Evolutionary conservation across 2,888 invertebrate species (phyloP).

Genomic region (Trissolcus japonicus): DNA sequence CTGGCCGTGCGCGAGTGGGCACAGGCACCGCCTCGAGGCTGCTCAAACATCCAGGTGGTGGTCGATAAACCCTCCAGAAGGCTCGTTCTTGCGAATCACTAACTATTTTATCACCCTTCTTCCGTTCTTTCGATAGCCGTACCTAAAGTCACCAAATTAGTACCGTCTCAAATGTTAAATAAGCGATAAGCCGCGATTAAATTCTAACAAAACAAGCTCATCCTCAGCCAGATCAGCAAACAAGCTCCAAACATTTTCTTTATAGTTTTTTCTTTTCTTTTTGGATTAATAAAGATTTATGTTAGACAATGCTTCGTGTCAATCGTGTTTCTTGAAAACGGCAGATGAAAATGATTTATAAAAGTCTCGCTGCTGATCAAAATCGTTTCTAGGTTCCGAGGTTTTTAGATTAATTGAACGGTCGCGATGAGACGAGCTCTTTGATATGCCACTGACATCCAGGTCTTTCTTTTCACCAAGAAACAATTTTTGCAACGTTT

Average conservation of each 20-base stretch:
- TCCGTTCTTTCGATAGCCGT: conserved; percentile 93
- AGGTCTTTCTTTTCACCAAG: neutral
- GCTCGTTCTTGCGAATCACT: conserved; percentile 98
- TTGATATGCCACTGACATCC: neutral
- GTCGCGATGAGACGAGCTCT: conserved; percentile 11
- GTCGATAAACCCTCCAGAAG: conserved; percentile 97
- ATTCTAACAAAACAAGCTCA: conserved; percentile 22
- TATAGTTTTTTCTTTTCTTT: neutral
- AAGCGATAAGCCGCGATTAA: conserved; percentile 44
- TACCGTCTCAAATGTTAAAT: conserved; percentile 60
- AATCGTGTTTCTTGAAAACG: conserved; percentile 22
- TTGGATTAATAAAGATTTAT: neutral
- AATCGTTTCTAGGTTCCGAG: conserved; percentile 13
- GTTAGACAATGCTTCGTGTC: conserved; percentile 11
- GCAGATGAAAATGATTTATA: conserved; percentile 31
- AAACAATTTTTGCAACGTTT: too few relatives aligned
- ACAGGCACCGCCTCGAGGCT: conserved; percentile 92
- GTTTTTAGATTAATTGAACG: conserved; percentile 37
- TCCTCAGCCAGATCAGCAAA: neutral
- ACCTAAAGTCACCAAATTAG: conserved; percentile 78
- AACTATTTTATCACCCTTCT: conserved; percentile 97
- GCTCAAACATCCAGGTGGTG: conserved; percentile 91
- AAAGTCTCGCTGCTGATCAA: conserved; percentile 36
- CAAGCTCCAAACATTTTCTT: conserved; percentile 4
- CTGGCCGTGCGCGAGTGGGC: conserved; percentile 84